These are phyloP conservation scores for Tapera naevia DNA, from an alignment of 2,797 vertebrate genomes.

Conservation along the genomic window DNA sequence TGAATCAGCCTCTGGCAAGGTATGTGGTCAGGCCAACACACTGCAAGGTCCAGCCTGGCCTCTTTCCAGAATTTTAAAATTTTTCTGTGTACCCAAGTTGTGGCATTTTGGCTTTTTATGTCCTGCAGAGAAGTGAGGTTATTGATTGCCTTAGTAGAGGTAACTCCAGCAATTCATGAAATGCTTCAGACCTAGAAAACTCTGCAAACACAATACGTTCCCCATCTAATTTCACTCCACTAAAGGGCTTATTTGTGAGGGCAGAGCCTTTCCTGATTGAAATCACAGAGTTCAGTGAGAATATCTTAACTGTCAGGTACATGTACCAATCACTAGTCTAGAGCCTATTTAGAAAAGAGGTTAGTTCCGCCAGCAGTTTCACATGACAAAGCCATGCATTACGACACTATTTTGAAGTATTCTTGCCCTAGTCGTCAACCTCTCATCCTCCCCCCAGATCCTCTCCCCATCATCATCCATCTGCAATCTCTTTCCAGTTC, in stretches of 20 bases:
- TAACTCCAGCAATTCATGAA: not conserved
- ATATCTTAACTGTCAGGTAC: not conserved
- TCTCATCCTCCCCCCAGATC: not conserved
- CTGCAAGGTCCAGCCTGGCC: not conserved
- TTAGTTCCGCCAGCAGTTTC: not conserved
- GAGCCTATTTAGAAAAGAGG: not conserved
- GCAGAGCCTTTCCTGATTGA: not conserved
- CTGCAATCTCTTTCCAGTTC: not conserved
- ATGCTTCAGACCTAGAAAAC: not conserved
- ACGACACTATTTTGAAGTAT: not conserved
- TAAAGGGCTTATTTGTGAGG: not conserved
- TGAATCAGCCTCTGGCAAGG: not conserved
- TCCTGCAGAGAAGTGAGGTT: not conserved
- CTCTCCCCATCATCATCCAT: not conserved
- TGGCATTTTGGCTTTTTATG: not conserved
- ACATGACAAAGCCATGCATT: not conserved
- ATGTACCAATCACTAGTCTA: not conserved
- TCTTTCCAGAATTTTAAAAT: not conserved
- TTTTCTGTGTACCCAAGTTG: not conserved
- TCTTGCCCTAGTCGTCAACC: not conserved
- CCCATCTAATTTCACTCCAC: not conserved
- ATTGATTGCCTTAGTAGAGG: not conserved
- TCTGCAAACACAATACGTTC: not conserved
- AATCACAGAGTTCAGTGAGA: not conserved
- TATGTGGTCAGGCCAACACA: rapidly evolving